phyloP scores from a whole-genome alignment of 37 sponge, comb jelly and placozoan species.

The Hexactinellida sp. region DNA sequence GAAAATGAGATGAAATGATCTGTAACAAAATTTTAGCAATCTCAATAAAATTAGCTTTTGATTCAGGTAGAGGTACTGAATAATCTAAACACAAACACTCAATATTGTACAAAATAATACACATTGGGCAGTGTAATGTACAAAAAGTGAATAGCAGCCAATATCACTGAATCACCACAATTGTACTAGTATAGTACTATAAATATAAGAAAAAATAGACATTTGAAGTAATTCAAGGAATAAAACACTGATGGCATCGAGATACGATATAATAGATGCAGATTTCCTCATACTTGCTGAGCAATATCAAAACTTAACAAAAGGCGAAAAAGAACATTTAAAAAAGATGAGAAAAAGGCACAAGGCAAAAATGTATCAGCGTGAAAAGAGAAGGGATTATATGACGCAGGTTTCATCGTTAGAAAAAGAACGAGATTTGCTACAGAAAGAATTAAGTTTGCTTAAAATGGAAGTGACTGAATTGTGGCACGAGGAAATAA shows the following conservation, averaged over 20 bases:
- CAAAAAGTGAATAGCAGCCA: no score
- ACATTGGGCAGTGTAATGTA: no score
- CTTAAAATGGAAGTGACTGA: not conserved
- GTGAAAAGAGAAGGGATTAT: slow-evolving; percentile 4
- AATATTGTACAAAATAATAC: no score
- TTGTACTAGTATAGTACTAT: not conserved
- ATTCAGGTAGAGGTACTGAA: no score
- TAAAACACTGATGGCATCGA: not conserved
- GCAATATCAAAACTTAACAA: slow-evolving; percentile 4
- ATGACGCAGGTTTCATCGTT: not conserved
- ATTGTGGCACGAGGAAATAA: slow-evolving; percentile 5
- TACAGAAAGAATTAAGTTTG: not conserved
- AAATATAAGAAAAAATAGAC: not conserved
- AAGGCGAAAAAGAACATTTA: not conserved
- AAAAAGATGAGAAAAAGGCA: not conserved
- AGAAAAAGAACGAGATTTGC: not conserved
- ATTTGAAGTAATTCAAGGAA: not conserved
- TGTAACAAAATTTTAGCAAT: no score
- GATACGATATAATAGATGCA: not conserved
- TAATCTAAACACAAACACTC: no score
- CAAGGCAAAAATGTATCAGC: slow-evolving; percentile 3
- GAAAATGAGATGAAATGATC: no score
- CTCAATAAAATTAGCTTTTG: no score
- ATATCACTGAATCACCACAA: no score
- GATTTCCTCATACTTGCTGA: not conserved